Evolutionary conservation across 2,888 invertebrate species (phyloP), one percentile per base, ranked within the genome.

Genomic region (Epistrophe grossulariae): DNA sequence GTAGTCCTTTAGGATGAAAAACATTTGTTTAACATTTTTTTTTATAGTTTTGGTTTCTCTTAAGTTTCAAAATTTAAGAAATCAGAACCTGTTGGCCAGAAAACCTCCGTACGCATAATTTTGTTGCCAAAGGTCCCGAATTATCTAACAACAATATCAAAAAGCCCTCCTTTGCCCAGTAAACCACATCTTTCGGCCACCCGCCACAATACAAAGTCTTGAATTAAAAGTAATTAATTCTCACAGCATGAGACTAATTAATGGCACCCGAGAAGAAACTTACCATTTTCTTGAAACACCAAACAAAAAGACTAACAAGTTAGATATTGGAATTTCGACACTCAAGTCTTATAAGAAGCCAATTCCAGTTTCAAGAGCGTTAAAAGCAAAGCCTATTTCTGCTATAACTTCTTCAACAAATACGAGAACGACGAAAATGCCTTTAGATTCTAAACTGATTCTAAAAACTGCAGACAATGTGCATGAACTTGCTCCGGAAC

Each of bases 111-210:
- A 77, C 71, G 19, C 87, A 80, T 11, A 72, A 24, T 31, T 45
- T n/a, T 24, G 5, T 31, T n/a, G 57, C 43, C 7, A 15, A 19
- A 6, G 35, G 31, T 7, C 5, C 11, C 38, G 60, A 55, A 1
- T 4, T 64, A 15, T 38, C 11, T 15, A 57, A 59, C 10, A n/a
- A n/a, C n/a, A 40, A 55, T n/a, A 35, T 24, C 1, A 77, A 77
- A 31, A 83, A 81, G 15, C 43, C 88, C 0, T 84, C 89, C 0
- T 84, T 90, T 68, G 89, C 83, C 89, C 89, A 10, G 84, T 66
- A 28, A 88, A 83, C 4, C 70, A 81, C 38, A 28, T 17, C 1
- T 90, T 90, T 48, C 71, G 79, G 0, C 88, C 90, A 4, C 89
- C 89, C 8, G 57, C 38, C 4, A 87, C 88, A 6, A 24, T 90